A percentile compares a stretch with the other conserved stretches of the same genome.
These are phyloP conservation scores for Calephelis virginiensis DNA, from an alignment of 1,140 invertebrate genomes.

Conservation along the genomic window DNA sequence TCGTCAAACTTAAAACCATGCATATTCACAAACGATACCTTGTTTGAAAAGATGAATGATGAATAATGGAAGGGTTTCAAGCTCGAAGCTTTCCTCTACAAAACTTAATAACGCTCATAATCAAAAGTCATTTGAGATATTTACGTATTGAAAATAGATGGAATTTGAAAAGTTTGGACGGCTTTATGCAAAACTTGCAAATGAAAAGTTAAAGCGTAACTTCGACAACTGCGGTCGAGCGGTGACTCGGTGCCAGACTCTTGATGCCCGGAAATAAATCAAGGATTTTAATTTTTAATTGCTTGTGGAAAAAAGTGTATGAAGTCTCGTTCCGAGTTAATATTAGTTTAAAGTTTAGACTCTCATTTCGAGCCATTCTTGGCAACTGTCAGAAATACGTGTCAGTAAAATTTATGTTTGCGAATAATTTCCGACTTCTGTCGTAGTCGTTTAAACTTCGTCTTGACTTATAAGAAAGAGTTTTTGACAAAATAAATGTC, in stretches of 20 bases:
- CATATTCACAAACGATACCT: neutral
- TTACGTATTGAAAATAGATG: constrained; percentile 17
- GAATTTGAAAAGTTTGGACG: constrained; percentile 34
- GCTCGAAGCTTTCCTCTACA: neutral
- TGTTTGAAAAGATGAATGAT: neutral
- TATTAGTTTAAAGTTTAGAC: constrained; percentile 30
- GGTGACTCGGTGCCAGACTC: constrained; percentile 33
- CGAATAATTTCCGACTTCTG: constrained; percentile 42
- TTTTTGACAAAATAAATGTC: constrained; percentile 15
- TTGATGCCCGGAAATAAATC: constrained; percentile 28
- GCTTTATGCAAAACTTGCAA: constrained; percentile 55
- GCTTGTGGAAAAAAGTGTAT: constrained; percentile 16
- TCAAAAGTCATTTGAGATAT: constrained; percentile 14
- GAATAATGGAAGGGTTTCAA: constrained; percentile 3
- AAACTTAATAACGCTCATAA: constrained; percentile 16
- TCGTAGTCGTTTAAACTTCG: constrained; percentile 41
- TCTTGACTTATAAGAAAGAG: constrained; percentile 15
- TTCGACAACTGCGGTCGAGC: constrained; percentile 43
- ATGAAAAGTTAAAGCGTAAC: constrained; percentile 66
- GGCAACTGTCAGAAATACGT: constrained; percentile 34
- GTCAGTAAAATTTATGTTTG: constrained; percentile 46
- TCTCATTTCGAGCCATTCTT: constrained; percentile 25
- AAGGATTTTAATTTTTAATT: constrained; percentile 21
- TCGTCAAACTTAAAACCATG: neutral
- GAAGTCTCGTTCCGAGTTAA: constrained; percentile 24